Base-by-base conservation (phyloP, 2,113 vertebrate genomes). In the Pardalotus punctatus region DNA sequence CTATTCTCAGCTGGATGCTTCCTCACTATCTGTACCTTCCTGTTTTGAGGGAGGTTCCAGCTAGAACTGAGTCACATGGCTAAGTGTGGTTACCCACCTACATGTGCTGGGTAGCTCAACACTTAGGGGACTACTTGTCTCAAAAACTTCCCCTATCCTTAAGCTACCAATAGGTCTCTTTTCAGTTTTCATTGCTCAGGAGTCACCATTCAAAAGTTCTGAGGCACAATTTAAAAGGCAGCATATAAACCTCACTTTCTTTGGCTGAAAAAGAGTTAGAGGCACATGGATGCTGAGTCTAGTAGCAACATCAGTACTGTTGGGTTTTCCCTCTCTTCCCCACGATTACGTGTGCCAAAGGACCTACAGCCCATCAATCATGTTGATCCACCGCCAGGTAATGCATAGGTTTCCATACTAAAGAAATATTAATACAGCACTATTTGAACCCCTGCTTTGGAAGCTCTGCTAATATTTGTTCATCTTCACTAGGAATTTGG, bases 321-420 rank as follows among this genome's bases (percentile, higher is more conserved):
- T 3, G 6, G 7, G 3, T 18, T 24, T 17, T 51, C 21, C 10
- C 20, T 42, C 47, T 64, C 23, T 42, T 42, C 45, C 17, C 62
- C 36, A 47, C 8, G 12, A 70, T 4, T 61, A 7, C 0, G 0
- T 2, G 8, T 15, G 4, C 27, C 3, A 4, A 66, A 50, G 28
- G 5, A 82, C 33, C 8, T n/a, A 45, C 1, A 73, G 29, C 25
- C 45, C n/a, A 82, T 13, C 5, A 51, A n/a, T 21, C 38, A 48
- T 15, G 11, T 1, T 81, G 54, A 31, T 12, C 8, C 9, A 62
- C 13, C 23, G 43, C 0, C 43, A 11, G 2, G 6, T 29, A 71
- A 51, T 35, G 43, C 35, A 66, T 56, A 76, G 4, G 12, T 72
- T 18, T 77, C 18, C 2, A 31, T 5, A 23, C 8, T 27, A 65